Base-by-base conservation (phyloP, 2,113 vertebrate species). In the Halcyon malimbica region DNA sequence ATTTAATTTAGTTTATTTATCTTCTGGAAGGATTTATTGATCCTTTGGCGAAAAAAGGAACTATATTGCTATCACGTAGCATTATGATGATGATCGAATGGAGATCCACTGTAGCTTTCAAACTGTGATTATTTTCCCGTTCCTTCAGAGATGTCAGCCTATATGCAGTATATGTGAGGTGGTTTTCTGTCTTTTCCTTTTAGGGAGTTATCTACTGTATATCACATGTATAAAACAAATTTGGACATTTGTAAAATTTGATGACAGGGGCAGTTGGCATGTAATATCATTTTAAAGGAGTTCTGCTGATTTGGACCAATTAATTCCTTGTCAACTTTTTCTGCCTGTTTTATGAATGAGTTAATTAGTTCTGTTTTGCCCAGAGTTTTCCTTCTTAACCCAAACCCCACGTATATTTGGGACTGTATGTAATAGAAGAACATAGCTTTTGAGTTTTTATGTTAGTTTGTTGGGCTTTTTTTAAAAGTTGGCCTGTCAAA, bases 1-100 rank as follows among this genome's bases (percentile, higher is more conserved):
- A 83, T 95, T 91, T 95, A 94, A 96, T 94, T 71, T 76, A 67
- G 39, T 88, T 89, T 93, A 76, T 88, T 95, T 97, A 70, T 95
- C 37, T 92, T 93, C 75, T 93, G 75, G 53, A 63, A 95, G 28
- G 84, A 64, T 80, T 94, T 96, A 93, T 91, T 77, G 94, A 78
- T 94, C 39, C 75, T 94, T 89, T 69, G 63, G 10, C 50, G 51
- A 93, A 60, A 96, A 80, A 39, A 51, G 50, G 33, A 68, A 63
- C 81, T 95, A 18, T 91, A 90, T 89, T 93, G 91, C 77, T 60
- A 86, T 80, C 42, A 79, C 57, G 56, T 77, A 56, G 11, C 88
- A 67, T 65, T 69, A 77, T 83, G 79, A 86, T 59, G 82, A 82
- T 71, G 39, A 46, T 65, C 7, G 42, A 83, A 90, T 78, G 35